Percentiles rank a stretch among this genome's conserved stretches.
phyloP scores from a whole-genome alignment of 2,113 vertebrate species.

The Cichladusa arquata region DNA sequence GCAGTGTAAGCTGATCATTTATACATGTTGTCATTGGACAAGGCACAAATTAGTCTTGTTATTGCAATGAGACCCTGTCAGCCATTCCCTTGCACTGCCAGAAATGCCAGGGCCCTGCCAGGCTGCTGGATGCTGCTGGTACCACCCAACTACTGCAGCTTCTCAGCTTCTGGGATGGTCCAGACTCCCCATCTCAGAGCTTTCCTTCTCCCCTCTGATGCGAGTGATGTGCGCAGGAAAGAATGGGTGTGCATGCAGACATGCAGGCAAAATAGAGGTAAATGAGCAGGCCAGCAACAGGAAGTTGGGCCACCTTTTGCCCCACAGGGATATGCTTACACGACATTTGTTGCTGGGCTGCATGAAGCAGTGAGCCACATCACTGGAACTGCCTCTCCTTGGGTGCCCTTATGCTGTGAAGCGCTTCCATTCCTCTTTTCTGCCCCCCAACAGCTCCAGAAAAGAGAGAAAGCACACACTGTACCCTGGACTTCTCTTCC shows the following conservation, averaged over 20 bases:
- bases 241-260: neutral
- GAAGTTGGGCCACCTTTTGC: neutral
- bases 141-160: neutral
- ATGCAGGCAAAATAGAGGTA: neutral
- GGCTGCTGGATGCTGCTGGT: neutral
- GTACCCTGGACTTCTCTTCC: conserved; percentile 94
- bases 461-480: conserved; percentile 11
- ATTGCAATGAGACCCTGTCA: neutral
- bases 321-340: neutral
- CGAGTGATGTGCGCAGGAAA: neutral
- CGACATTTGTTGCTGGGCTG: neutral
- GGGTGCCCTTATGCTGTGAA: neutral
- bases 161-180: neutral
- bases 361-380: neutral
- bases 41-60: conserved; percentile 23
- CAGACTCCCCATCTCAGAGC: neutral
- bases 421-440: neutral
- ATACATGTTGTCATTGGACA: conserved; percentile 27
- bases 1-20: neutral
- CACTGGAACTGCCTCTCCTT: neutral
- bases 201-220: neutral
- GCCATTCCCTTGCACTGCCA: neutral
- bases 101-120: neutral
- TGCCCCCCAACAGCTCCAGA: neutral
- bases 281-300: neutral